Base-by-base conservation (phyloP, 2,113 vertebrate species). In the Pangasianodon gigas region DNA sequence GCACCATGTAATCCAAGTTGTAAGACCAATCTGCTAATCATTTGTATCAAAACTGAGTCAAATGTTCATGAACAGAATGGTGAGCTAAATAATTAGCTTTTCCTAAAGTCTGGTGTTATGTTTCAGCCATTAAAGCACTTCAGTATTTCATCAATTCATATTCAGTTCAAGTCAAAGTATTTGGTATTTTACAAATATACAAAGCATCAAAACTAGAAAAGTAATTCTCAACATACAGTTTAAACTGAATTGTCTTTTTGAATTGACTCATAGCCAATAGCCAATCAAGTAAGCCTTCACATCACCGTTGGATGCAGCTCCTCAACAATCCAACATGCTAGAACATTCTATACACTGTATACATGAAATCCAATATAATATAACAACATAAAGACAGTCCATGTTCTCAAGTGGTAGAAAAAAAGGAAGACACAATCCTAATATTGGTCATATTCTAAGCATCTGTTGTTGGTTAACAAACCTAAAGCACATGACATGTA, bases 321-420 rank as follows among this genome's bases (percentile, higher is more conserved):
- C 48, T 86, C 87, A 91, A 5, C 24, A 44, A 48, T 13, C 1
- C 4, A 48, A 13, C 75, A 79, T 26, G 75, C 21, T 29, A 29
- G 24, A 51, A 93, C 87, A 89, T 89, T 90, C 26, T 90, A 90
- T 82, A 84, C 32, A 89, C 5, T 58, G 18, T 60, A 80, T 7
- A 88, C 29, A 85, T 13, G 4, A 89, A 93, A n/a, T 54, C 52
- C 46, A 88, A 92, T 52, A 89, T 75, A 32, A 52, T 18, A 81
- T 79, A 81, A 3, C 84, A 91, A 86, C 62, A 74, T 88, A 89
- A 90, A 93, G 69, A 89, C 52, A 86, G 44, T 46, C 88, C 18
- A 87, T 79, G 85, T 75, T 79, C 58, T 62, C 11, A 58, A 51
- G 3, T 60, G 21, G 37, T 46, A 44, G 60, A 77, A 79, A 2